These are phyloP conservation scores for Samia ricini DNA, from an alignment of 1,140 invertebrate genomes.

Conservation along the genomic window DNA sequence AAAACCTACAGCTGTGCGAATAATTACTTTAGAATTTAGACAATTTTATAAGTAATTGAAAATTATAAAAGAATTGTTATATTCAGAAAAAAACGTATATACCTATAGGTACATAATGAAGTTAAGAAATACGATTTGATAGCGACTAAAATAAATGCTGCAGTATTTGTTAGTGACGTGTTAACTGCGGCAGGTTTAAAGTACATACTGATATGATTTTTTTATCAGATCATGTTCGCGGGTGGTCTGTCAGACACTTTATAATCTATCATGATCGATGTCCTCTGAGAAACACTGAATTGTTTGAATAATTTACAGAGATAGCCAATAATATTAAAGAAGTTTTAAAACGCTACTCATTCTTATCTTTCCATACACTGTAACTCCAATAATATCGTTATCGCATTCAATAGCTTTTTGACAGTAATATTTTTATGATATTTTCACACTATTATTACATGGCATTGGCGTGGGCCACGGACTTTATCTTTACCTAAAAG, in stretches of 20 bases:
- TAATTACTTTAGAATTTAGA: too few species aligned
- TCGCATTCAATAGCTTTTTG: background rate
- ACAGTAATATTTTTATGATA: background rate
- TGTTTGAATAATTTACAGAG: background rate
- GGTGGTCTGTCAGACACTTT: background rate
- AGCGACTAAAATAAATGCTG: background rate
- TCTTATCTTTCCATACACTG: background rate
- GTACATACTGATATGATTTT: background rate
- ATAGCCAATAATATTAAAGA: background rate
- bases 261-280: background rate
- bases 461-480: background rate
- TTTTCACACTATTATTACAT: background rate
- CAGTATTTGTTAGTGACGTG: background rate
- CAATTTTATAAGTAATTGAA: too few species aligned
- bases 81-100: too few species aligned
- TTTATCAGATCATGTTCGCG: background rate
- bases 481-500: background rate
- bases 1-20: too few species aligned
- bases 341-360: background rate
- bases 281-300: background rate
- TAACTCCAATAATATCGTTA: background rate
- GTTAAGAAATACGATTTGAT: background rate
- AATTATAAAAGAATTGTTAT: too few species aligned
- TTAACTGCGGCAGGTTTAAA: background rate
- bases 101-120: too few species aligned